A percentile compares a stretch with the other conserved stretches of the same genome.
phyloP scores from a whole-genome alignment of 2,888 invertebrate genomes.

The Phyto melanocephala region DNA sequence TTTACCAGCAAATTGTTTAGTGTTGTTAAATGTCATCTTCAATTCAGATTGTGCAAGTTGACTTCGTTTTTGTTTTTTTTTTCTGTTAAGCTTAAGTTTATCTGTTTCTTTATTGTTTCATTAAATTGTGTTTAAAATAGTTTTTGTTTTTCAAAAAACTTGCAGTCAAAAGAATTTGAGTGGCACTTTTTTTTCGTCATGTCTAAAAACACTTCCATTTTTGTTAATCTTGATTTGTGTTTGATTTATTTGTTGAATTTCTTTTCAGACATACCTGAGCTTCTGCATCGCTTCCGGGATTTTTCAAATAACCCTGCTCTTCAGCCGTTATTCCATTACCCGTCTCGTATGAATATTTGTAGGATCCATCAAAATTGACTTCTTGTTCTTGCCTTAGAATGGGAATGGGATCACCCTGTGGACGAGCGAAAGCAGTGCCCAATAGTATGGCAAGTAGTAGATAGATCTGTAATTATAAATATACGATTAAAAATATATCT shows the following conservation, averaged over 20 bases:
- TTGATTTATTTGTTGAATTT: neutral
- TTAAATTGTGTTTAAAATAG: neutral
- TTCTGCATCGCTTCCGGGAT: conserved; percentile 80
- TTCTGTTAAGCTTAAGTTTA: neutral
- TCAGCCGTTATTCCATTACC: conserved; percentile 82
- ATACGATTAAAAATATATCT: too few relatives aligned
- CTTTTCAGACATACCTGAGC: conserved; percentile 78
- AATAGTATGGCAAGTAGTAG: conserved; percentile 58
- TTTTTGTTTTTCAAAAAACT: too few relatives aligned
- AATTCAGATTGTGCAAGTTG: conserved; percentile 27
- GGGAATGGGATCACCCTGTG: conserved; percentile 82
- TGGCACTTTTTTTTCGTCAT: too few relatives aligned
- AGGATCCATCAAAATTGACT: conserved; percentile 84
- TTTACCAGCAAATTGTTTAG: conserved; percentile 21
- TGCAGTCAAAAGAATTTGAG: too few relatives aligned
- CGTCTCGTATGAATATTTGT: conserved; percentile 80
- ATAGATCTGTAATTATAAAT: conserved; percentile 43
- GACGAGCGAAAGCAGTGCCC: conserved; percentile 66
- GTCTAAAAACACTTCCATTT: neutral
- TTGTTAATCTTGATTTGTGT: neutral
- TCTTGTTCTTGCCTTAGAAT: conserved; percentile 85
- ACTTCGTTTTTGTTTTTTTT: neutral
- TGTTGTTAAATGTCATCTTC: conserved; percentile 55
- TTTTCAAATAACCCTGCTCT: conserved; percentile 82
- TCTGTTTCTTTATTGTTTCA: conserved; percentile 22